Base-by-base conservation (phyloP, 1,140 invertebrate genomes). In the Drosophila takahashii region DNA sequence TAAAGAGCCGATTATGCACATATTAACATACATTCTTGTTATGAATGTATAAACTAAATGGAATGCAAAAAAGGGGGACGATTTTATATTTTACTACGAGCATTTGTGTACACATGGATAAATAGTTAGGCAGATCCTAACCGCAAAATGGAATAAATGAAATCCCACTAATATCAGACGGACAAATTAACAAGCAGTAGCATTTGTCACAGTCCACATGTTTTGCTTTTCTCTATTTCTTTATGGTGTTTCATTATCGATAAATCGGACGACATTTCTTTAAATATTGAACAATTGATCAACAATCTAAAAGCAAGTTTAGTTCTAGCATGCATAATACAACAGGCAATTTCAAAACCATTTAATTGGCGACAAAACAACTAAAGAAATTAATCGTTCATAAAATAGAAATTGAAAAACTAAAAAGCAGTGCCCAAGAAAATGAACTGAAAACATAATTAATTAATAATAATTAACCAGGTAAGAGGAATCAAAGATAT, bases 1-100 rank as follows among this genome's bases (percentile, higher is more conserved):
- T 45, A 61, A 52, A 61, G 29, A 66, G 29, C 26, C 50, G 29
- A 50, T 45, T 15, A 32, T 41, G 37, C 15, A 56, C 26, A 56
- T 42, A 29, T 41, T 16, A 29, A 16, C 9, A 27, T 16, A 42
- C 34, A 48, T 58, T 41, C 18, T 13, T 57, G 32, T 42, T 41
- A 15, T 57, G 26, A 56, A 22, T 34, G 32, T 37, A 36, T 44
- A 32, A 54, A 51, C 15, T 26, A 13, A 42, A 15, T 27, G 16
- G 47, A 51, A 36, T 32, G 15, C 26, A 18, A 75, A 57, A 9
- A 37, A 16, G 61, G 47, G 10, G 5, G 10, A 11, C 32, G 34
- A 57, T 22, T 22, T 59, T 18, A 22, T 44, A 13, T 13, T 48
- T 59, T 32, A 32, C 47, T 50, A 34, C 47, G 15, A 50, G 15